phyloP scores from a whole-genome alignment of 1,140 invertebrate genomes.

The Drosophila insularis region DNA sequence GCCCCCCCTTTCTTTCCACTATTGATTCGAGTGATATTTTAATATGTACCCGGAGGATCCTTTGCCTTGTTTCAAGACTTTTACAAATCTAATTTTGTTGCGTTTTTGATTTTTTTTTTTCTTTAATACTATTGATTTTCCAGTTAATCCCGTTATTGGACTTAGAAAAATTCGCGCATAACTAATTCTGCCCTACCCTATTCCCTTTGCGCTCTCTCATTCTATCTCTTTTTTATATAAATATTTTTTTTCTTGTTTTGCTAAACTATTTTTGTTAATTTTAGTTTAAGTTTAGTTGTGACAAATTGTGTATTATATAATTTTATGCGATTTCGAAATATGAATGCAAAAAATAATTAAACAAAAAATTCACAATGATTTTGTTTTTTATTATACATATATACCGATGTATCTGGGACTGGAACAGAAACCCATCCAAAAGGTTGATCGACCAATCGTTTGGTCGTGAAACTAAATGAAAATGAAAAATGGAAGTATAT shows the following conservation, averaged over 20 bases:
- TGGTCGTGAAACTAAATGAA: constrained; percentile 42
- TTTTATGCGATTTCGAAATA: constrained; percentile 75
- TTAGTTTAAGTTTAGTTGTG: constrained; percentile 77
- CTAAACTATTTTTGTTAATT: constrained; percentile 66
- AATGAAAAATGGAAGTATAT: constrained; percentile 49
- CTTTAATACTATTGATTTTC: background rate
- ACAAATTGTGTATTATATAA: constrained; percentile 79
- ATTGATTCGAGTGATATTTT: constrained; percentile 63
- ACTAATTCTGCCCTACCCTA: background rate
- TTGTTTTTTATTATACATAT: constrained; percentile 29
- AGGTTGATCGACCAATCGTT: constrained; percentile 36
- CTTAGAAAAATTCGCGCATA: background rate
- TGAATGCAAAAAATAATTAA: constrained; percentile 67
- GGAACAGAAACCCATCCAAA: constrained; percentile 72
- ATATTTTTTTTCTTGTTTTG: constrained; percentile 58
- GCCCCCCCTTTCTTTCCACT: constrained; percentile 15
- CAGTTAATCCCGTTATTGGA: background rate
- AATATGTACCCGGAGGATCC: constrained; percentile 15
- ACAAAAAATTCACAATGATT: constrained; percentile 17
- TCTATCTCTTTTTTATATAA: constrained; percentile 41
- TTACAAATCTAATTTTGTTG: constrained; percentile 34
- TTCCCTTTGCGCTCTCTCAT: background rate
- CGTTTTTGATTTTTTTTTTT: constrained; percentile 42
- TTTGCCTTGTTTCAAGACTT: constrained; percentile 42
- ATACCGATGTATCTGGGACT: constrained; percentile 7